Evolutionary conservation across 1,140 invertebrate species (phyloP).

Genomic region (Mactra quadrangularis): DNA sequence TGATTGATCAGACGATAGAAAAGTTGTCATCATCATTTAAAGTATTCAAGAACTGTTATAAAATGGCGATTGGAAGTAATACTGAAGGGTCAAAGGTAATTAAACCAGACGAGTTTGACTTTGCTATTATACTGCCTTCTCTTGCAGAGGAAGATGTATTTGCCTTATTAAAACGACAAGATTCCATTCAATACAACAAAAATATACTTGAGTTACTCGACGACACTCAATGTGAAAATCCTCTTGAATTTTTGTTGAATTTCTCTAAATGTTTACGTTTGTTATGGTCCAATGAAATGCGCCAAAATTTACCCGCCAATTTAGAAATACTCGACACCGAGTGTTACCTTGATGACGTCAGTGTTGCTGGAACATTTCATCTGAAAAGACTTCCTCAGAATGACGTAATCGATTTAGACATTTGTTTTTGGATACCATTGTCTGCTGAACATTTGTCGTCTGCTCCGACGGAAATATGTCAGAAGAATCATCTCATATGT

Average conservation of each 20-base stretch:
- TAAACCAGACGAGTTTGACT: constrained; percentile 24
- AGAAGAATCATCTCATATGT: not conserved
- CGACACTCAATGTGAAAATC: not conserved
- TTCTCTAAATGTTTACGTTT: not conserved
- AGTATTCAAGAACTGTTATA: constrained; percentile 12
- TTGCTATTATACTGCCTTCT: constrained; percentile 2
- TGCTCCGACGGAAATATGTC: not conserved
- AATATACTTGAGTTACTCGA: not conserved
- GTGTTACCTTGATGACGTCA: not conserved
- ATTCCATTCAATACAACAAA: not conserved
- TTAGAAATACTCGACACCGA: not conserved
- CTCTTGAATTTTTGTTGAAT: not conserved
- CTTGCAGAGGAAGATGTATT: not conserved
- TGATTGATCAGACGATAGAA: not conserved
- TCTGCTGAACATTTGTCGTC: not conserved
- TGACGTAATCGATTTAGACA: not conserved
- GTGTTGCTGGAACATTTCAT: constrained; percentile 32
- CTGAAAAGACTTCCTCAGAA: not conserved
- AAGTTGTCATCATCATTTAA: not conserved
- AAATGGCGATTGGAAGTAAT: constrained; percentile 12
- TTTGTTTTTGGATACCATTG: constrained; percentile 21
- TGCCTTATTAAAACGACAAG: not conserved
- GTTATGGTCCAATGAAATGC: not conserved
- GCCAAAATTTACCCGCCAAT: not conserved
- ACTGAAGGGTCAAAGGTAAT: constrained; percentile 7